phyloP scores from a whole-genome alignment of 2,113 vertebrate species.

The Geothlypis trichas region DNA sequence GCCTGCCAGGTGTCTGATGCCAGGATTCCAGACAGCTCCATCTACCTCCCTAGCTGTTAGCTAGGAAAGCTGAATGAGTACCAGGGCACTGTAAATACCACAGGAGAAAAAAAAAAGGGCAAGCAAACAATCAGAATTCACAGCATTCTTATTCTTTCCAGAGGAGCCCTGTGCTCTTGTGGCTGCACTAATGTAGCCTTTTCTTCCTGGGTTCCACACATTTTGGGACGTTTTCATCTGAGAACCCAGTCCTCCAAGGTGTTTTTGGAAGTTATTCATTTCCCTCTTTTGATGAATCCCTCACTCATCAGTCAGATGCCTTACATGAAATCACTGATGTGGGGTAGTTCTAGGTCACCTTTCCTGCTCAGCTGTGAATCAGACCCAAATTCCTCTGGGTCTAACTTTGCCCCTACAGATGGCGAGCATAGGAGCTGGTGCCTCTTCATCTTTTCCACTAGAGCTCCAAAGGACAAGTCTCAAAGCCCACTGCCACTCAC shows the following conservation, averaged over 20 bases:
- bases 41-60: neutral
- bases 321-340: neutral
- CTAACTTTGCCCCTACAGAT: neutral
- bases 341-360: neutral
- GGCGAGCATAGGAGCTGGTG: neutral
- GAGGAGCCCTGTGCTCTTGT: neutral
- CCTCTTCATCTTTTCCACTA: neutral
- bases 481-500: neutral
- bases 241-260: neutral
- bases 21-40: neutral
- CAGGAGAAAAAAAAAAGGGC: fast-evolving
- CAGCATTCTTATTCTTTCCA: neutral
- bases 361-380: neutral
- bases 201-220: neutral
- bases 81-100: neutral
- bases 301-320: neutral
- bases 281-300: neutral
- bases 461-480: neutral
- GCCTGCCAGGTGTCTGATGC: neutral
- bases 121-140: neutral
- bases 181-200: neutral
- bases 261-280: neutral
- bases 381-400: neutral
- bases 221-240: neutral
- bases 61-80: neutral